Evolutionary conservation across 1,140 invertebrate genomes (phyloP).

Genomic region (Heliothis virescens): DNA sequence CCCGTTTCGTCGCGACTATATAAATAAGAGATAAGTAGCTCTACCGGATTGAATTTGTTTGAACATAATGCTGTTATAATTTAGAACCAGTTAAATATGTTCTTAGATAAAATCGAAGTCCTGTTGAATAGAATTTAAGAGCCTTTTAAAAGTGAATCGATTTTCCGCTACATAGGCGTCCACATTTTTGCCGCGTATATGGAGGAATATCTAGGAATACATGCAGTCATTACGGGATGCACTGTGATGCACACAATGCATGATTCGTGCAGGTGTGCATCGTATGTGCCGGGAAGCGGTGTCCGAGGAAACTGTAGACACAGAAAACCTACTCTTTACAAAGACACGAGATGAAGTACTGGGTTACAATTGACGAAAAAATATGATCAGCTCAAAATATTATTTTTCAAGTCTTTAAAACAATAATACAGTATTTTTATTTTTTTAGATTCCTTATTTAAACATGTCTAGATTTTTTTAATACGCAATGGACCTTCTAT

Average conservation of each 20-base stretch:
- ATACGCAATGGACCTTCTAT: neutral
- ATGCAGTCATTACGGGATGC: slow-evolving; percentile 40
- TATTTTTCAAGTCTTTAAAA: neutral
- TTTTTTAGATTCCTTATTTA: neutral
- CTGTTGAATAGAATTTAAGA: neutral
- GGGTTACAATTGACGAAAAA: neutral
- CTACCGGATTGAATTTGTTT: slow-evolving; percentile 9
- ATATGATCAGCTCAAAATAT: neutral
- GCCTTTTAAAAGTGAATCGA: slow-evolving; percentile 5
- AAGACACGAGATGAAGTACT: neutral
- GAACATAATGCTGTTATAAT: slow-evolving; percentile 30
- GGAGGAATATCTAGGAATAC: slow-evolving; percentile 24
- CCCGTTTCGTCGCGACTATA: slow-evolving; percentile 22
- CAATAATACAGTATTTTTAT: neutral
- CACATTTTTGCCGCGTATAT: slow-evolving; percentile 24
- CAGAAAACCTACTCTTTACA: neutral
- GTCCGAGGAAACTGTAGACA: neutral
- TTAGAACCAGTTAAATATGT: slow-evolving; percentile 3
- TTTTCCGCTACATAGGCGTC: neutral
- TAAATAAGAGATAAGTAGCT: slow-evolving; percentile 22
- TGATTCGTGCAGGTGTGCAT: slow-evolving; percentile 43
- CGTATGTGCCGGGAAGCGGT: slow-evolving; percentile 9
- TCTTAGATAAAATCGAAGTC: slow-evolving; percentile 18
- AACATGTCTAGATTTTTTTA: too few relatives aligned
- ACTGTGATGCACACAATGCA: slow-evolving; percentile 44